Percentiles rank a stretch among this genome's conserved stretches.
These are phyloP conservation scores for Pycnomerus fuliginosus DNA, from an alignment of 2,888 invertebrate species.

Conservation along the genomic window DNA sequence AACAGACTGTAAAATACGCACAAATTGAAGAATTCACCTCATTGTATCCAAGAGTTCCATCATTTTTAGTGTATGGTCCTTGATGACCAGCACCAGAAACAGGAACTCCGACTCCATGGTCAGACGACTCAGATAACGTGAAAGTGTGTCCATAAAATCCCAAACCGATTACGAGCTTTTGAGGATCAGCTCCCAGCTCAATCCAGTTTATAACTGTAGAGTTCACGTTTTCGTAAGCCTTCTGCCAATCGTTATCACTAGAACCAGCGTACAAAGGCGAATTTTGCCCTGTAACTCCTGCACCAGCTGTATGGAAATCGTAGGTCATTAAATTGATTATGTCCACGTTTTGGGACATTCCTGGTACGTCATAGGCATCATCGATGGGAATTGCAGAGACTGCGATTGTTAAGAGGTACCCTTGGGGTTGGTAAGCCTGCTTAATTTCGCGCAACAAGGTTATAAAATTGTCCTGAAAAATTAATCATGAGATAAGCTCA, in stretches of 20 bases:
- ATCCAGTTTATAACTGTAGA: constrained; percentile 19
- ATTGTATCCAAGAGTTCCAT: constrained; percentile 13
- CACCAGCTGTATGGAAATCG: constrained; percentile 71
- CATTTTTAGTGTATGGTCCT: constrained; percentile 15
- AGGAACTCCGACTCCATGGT: constrained; percentile 9
- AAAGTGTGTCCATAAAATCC: constrained; percentile 18
- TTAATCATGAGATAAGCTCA: neutral
- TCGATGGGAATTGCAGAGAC: constrained; percentile 28
- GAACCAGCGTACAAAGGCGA: constrained; percentile 58
- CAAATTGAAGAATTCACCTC: constrained; percentile 15
- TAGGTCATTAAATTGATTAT: constrained; percentile 73
- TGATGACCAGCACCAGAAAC: constrained; percentile 3
- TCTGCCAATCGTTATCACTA: constrained; percentile 26
- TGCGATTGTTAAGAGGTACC: constrained; percentile 29
- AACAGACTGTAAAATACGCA: constrained; percentile 2
- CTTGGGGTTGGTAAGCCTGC: constrained; percentile 24
- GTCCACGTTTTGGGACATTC: constrained; percentile 53
- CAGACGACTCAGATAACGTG: constrained; percentile 10
- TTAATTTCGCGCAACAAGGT: constrained; percentile 55
- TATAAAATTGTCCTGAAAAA: constrained; percentile 16
- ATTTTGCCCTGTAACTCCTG: constrained; percentile 63
- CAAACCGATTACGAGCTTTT: constrained; percentile 14
- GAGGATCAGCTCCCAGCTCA: constrained; percentile 13
- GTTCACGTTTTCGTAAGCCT: constrained; percentile 26
- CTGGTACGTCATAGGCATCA: constrained; percentile 33